Evolutionary conservation across 2,797 vertebrate species (phyloP).

Genomic region (Manis javanica): DNA sequence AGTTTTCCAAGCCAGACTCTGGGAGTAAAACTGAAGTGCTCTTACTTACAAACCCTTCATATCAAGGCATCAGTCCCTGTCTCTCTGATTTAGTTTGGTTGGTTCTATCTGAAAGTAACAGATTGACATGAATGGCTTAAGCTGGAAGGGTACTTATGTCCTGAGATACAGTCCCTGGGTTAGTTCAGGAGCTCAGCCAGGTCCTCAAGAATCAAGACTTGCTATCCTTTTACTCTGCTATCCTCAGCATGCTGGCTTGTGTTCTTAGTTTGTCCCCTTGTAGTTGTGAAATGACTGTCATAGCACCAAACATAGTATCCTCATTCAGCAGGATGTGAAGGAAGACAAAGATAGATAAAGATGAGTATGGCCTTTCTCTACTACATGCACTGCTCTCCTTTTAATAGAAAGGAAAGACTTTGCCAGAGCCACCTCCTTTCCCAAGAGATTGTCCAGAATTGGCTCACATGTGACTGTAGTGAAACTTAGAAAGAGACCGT

Average conservation of each 20-base stretch:
- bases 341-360: background rate
- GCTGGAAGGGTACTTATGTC: background rate
- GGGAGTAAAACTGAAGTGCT: background rate
- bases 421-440: background rate
- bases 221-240: background rate
- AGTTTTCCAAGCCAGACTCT: conserved; percentile 5
- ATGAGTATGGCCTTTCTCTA: background rate
- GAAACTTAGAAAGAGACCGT: background rate
- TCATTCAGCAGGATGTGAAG: background rate
- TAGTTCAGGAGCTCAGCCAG: background rate
- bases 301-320: background rate
- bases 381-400: background rate
- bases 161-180: background rate
- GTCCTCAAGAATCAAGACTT: background rate
- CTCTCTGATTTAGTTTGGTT: background rate
- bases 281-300: background rate
- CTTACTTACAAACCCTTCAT: background rate
- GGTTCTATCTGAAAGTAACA: conserved; percentile 16
- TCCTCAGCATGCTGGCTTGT: background rate
- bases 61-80: background rate
- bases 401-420: background rate
- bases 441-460: background rate
- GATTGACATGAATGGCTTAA: background rate
- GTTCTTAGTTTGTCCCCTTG: background rate
- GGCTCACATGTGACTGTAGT: background rate